A percentile compares a stretch with the other conserved stretches of the same genome.
phyloP scores from a whole-genome alignment of 2,888 invertebrate genomes.

The Lepidonotus clava region DNA sequence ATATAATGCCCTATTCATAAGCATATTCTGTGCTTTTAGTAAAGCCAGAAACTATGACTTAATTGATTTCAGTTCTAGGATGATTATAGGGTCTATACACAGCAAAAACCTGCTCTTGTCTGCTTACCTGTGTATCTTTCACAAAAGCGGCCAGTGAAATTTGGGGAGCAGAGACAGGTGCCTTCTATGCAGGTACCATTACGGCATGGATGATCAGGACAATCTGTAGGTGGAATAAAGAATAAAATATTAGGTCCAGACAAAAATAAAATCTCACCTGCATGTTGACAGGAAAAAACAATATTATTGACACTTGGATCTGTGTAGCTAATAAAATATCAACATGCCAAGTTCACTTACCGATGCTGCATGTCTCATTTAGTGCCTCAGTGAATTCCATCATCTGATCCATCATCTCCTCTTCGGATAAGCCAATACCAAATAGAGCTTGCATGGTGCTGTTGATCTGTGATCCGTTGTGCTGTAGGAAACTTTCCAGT shows the following conservation, averaged over 20 bases:
- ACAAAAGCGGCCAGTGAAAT: conserved; percentile 7
- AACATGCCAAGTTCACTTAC: not conserved
- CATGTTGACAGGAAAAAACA: not conserved
- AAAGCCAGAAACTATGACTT: not conserved
- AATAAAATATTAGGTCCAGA: not conserved
- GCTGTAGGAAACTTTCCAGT: not conserved
- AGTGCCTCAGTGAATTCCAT: not conserved
- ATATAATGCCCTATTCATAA: not conserved
- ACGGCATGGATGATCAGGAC: not conserved
- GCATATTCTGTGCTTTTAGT: not conserved
- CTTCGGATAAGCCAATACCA: not conserved
- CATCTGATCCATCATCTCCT: not conserved
- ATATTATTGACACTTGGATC: not conserved
- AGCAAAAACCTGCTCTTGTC: no score
- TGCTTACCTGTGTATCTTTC: conserved; percentile 3
- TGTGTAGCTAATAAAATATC: no score
- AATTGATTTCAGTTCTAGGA: no score
- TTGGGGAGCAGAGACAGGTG: not conserved
- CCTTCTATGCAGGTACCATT: not conserved
- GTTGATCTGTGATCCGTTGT: not conserved
- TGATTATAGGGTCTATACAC: no score
- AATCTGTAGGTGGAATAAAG: not conserved
- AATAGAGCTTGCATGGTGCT: not conserved
- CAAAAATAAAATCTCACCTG: not conserved
- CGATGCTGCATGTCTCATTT: not conserved